These are phyloP conservation scores for Parnassius apollo DNA, from an alignment of 2,888 invertebrate species.

Conservation along the genomic window DNA sequence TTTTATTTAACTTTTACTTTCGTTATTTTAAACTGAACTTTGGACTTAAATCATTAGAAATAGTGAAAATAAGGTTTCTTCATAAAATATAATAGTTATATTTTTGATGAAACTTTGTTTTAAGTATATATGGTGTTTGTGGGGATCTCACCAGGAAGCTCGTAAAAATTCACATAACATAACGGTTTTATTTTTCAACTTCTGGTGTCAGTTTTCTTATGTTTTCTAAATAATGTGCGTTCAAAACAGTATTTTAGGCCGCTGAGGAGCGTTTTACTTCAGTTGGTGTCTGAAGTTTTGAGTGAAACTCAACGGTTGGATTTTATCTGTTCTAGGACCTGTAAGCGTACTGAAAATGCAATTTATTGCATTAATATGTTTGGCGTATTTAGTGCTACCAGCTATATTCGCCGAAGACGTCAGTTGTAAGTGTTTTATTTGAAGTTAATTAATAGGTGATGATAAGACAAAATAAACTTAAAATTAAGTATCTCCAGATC, in stretches of 20 bases:
- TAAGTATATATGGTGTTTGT: slow-evolving; percentile 41
- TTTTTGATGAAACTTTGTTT: too few species aligned
- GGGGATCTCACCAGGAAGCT: slow-evolving; percentile 48
- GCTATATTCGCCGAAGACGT: slow-evolving; percentile 61
- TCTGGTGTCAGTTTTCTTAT: slow-evolving; percentile 46
- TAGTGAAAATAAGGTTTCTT: neutral
- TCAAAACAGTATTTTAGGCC: slow-evolving; percentile 58
- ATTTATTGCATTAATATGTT: slow-evolving; percentile 43
- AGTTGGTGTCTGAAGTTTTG: slow-evolving; percentile 30
- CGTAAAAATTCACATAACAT: slow-evolving; percentile 52
- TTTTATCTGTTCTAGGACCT: slow-evolving; percentile 29
- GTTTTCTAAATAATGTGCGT: slow-evolving; percentile 62
- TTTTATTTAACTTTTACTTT: too few species aligned
- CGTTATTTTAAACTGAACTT: too few species aligned
- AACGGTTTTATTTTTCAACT: slow-evolving; percentile 44
- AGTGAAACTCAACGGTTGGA: slow-evolving; percentile 22
- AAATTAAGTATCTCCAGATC: slow-evolving; percentile 49
- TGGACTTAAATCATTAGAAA: too few species aligned
- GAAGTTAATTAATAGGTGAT: slow-evolving; percentile 1
- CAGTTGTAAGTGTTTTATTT: slow-evolving; percentile 60
- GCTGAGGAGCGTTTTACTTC: slow-evolving; percentile 25
- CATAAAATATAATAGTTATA: neutral
- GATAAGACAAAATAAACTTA: slow-evolving; percentile 8
- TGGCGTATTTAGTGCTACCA: slow-evolving; percentile 48
- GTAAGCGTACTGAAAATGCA: slow-evolving; percentile 47